Percentiles rank a stretch among this genome's conserved stretches.
Conservation (phyloP, 2,888 invertebrate species). For the Linyphia triangularis region DNA sequence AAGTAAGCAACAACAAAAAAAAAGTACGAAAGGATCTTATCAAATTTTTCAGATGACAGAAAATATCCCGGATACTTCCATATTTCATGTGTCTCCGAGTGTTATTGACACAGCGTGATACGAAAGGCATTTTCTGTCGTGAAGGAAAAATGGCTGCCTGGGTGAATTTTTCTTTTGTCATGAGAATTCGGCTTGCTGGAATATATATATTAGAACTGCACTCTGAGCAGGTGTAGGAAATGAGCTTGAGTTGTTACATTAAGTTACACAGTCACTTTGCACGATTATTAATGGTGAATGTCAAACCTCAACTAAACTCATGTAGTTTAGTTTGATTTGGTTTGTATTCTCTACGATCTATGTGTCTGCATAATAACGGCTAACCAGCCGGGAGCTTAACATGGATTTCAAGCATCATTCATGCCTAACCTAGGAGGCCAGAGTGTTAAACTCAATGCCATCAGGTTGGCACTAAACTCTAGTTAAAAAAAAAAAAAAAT, state of each 20-base stretch:
- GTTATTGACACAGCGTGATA: background rate
- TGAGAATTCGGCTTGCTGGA: background rate
- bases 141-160: background rate
- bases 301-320: too few relatives aligned
- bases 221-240: background rate
- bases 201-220: background rate
- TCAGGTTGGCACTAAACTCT: too few relatives aligned
- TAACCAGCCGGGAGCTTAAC: too few relatives aligned
- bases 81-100: background rate
- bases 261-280: too few relatives aligned
- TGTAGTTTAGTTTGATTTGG: too few relatives aligned
- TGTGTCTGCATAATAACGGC: too few relatives aligned
- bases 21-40: background rate
- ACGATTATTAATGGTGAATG: too few relatives aligned
- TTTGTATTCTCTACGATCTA: too few relatives aligned
- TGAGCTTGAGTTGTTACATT: background rate
- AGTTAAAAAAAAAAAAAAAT: too few relatives aligned
- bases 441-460: too few relatives aligned
- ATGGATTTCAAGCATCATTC: too few relatives aligned
- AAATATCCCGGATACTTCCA: background rate
- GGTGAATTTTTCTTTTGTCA: background rate
- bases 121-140: background rate
- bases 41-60: slow-evolving; percentile 3
- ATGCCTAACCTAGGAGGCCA: too few relatives aligned
- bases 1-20: background rate